A percentile compares a stretch with the other conserved stretches of the same genome.
Conservation (phyloP, 2,113 vertebrate species). For the Hucho hucho region DNA sequence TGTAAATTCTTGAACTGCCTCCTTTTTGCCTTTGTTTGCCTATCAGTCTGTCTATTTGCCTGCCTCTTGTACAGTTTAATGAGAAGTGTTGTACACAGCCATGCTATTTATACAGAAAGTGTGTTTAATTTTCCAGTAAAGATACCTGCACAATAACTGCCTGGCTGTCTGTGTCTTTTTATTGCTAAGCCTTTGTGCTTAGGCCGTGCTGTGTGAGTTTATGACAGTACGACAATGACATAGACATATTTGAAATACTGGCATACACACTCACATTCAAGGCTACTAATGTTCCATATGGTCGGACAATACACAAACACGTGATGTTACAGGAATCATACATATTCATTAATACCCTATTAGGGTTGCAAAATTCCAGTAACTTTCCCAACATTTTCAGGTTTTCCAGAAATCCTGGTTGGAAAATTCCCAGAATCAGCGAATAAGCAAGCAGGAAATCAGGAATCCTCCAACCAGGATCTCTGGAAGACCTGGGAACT, state of each 20-base stretch:
- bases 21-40: conserved; percentile 17
- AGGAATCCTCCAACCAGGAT: no score
- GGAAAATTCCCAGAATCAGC: no score
- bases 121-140: conserved; percentile 95
- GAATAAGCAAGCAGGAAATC: no score
- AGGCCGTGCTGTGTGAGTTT: no score
- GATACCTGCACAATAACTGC: conserved; percentile 54
- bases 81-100: conserved; percentile 74
- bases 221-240: neutral
- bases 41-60: conserved; percentile 23
- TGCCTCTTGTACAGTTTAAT: conserved; percentile 61
- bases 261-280: neutral
- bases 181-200: neutral
- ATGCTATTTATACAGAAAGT: conserved; percentile 85
- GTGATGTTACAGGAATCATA: no score
- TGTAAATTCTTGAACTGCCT: neutral
- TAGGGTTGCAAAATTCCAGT: no score
- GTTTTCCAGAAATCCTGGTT: no score
- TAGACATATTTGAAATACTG: neutral
- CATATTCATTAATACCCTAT: no score
- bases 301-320: no score
- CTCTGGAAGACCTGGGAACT: no score
- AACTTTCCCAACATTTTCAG: no score
- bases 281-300: no score
- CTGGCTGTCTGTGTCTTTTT: conserved; percentile 19